These are phyloP conservation scores for Metopia argyrocephala DNA, from an alignment of 2,888 invertebrate species.

Conservation along the genomic window DNA sequence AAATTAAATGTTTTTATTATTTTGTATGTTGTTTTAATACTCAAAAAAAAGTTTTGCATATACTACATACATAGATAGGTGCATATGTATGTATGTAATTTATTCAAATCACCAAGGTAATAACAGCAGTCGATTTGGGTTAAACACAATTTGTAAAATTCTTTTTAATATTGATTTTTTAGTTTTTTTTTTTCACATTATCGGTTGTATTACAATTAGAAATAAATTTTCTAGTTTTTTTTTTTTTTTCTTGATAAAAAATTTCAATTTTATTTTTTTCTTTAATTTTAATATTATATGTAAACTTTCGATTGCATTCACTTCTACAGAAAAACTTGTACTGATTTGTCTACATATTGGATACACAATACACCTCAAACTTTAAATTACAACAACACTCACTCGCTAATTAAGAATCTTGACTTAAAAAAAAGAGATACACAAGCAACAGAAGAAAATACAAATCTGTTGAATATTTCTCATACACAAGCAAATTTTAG, in stretches of 20 bases:
- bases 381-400: neutral
- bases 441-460: slow-evolving; percentile 17
- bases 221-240: neutral
- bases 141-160: slow-evolving; percentile 29
- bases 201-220: neutral
- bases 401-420: slow-evolving; percentile 44
- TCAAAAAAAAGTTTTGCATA: too few relatives aligned
- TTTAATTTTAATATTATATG: neutral
- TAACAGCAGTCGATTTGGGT: slow-evolving; percentile 23
- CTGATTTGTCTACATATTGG: slow-evolving; percentile 20
- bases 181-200: neutral
- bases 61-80: neutral
- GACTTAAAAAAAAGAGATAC: slow-evolving; percentile 18
- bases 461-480: slow-evolving; percentile 61
- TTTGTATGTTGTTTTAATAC: too few relatives aligned
- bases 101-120: slow-evolving; percentile 55
- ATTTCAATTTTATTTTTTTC: slow-evolving; percentile 4
- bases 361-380: slow-evolving; percentile 44
- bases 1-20: too few relatives aligned
- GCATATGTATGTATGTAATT: neutral
- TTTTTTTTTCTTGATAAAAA: neutral
- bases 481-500: slow-evolving; percentile 12
- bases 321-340: slow-evolving; percentile 38
- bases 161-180: slow-evolving; percentile 11
- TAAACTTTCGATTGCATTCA: slow-evolving; percentile 54